Evolutionary conservation across 2,113 vertebrate species (phyloP).

Genomic region (Protobothrops mucrosquamatus): DNA sequence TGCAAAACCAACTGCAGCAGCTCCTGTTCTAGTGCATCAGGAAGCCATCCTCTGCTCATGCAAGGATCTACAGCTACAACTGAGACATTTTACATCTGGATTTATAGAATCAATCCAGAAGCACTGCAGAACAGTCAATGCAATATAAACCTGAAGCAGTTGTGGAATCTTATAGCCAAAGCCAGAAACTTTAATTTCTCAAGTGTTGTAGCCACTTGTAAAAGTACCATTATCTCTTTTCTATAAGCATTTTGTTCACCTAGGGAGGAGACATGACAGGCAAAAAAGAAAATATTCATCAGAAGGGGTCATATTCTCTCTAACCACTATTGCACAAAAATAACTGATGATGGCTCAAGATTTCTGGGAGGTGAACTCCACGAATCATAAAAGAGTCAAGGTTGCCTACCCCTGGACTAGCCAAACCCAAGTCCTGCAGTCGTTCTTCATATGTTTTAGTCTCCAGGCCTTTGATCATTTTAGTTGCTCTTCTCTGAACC

Average conservation of each 20-base stretch:
- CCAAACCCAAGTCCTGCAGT: too few species aligned
- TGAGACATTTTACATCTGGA: neutral
- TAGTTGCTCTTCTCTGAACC: too few species aligned
- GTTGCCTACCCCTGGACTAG: too few species aligned
- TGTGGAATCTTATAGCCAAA: neutral
- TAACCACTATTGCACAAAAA: neutral
- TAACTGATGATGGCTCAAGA: neutral
- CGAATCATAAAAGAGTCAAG: too few species aligned
- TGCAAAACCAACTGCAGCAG: neutral
- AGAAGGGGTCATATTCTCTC: neutral
- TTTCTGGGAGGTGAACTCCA: too few species aligned
- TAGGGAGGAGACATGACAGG: neutral
- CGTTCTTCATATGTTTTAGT: too few species aligned
- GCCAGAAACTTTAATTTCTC: neutral
- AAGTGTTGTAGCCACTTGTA: neutral
- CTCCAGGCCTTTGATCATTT: too few species aligned
- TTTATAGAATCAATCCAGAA: neutral
- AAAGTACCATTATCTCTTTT: neutral
- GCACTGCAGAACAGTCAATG: neutral
- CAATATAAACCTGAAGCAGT: neutral
- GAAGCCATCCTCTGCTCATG: neutral
- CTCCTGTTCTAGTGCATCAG: neutral
- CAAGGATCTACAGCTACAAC: neutral
- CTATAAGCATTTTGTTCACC: neutral
- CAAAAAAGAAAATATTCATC: neutral